A percentile compares a stretch with the other conserved stretches of the same genome.
These are phyloP conservation scores for Muraenolepis orangiensis DNA, from an alignment of 2,797 vertebrate species.

Conservation along the genomic window DNA sequence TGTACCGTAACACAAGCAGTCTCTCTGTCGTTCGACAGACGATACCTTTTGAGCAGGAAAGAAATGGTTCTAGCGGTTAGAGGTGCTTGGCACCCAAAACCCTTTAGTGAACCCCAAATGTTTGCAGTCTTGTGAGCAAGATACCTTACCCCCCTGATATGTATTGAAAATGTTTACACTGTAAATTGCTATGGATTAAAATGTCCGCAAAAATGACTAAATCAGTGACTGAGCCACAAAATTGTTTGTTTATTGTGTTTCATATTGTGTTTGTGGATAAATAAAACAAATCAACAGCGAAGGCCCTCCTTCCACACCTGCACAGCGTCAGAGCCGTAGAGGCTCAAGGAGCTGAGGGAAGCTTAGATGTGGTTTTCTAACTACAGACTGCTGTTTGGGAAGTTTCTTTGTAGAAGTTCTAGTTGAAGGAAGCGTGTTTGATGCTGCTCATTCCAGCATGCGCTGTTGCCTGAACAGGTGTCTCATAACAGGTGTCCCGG, in stretches of 20 bases:
- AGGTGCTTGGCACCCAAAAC: too few species aligned
- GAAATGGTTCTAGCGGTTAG: too few species aligned
- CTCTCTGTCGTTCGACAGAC: too few species aligned
- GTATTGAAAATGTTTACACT: neutral
- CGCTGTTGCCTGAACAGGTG: slow-evolving; percentile 62
- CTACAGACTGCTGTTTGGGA: slow-evolving; percentile 25
- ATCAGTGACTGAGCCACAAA: neutral
- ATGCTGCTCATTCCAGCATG: slow-evolving; percentile 34
- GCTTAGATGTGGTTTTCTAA: slow-evolving; percentile 13
- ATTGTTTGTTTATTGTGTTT: neutral
- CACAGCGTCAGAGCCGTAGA: neutral
- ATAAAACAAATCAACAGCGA: neutral
- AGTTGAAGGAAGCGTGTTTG: slow-evolving; percentile 43
- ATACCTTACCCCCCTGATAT: neutral
- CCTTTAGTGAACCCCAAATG: neutral
- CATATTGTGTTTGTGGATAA: neutral
- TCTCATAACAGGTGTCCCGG: slow-evolving; percentile 53
- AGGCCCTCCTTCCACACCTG: neutral
- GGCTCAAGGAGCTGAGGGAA: slow-evolving; percentile 5
- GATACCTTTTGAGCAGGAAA: too few species aligned
- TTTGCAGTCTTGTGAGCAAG: neutral
- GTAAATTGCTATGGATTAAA: neutral
- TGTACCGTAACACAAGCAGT: too few species aligned
- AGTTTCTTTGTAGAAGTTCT: slow-evolving; percentile 19
- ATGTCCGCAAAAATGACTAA: neutral